These are phyloP conservation scores for Tragelaphus eurycerus DNA, from an alignment of 2,797 vertebrate genomes.

Conservation along the genomic window DNA sequence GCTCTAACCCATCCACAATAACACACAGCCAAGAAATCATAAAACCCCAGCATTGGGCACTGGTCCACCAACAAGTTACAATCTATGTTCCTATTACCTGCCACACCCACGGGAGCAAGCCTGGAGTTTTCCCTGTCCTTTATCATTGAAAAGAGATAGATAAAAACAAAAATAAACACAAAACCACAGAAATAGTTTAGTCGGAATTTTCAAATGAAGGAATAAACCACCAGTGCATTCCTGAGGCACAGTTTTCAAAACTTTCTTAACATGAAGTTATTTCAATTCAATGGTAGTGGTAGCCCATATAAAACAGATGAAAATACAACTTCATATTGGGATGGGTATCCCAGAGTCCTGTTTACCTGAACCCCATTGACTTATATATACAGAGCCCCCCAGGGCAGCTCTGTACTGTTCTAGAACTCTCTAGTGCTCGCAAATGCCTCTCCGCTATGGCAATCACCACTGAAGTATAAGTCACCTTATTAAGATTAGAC, in stretches of 20 bases:
- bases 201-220: background rate
- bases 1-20: background rate
- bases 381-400: background rate
- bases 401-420: background rate
- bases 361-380: background rate
- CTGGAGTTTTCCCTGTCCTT: background rate
- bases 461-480: slow-evolving; percentile 5
- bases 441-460: background rate
- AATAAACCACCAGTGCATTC: background rate
- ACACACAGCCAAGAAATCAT: background rate
- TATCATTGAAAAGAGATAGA: background rate
- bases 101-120: background rate
- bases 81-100: background rate
- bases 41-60: background rate
- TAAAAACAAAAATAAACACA: slow-evolving; percentile 37
- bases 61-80: background rate
- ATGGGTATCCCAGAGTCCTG: background rate
- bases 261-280: background rate
- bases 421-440: background rate
- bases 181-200: slow-evolving; percentile 17
- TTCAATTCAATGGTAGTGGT: background rate
- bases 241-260: background rate
- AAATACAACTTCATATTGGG: background rate
- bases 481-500: background rate
- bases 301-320: background rate